Conservation (phyloP, 2,113 vertebrate genomes). For the Mormyrus lacerda region DNA sequence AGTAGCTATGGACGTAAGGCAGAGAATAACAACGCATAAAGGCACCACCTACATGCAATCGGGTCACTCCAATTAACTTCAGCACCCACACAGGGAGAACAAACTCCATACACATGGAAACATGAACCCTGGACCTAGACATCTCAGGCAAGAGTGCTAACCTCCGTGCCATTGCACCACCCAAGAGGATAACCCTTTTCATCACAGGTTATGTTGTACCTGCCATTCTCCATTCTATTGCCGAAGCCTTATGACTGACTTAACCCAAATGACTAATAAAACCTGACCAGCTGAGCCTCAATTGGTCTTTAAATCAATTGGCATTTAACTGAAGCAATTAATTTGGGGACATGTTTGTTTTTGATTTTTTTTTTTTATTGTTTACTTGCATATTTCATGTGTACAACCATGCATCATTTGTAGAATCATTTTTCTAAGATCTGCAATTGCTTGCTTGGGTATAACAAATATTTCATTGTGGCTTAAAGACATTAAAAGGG, state of each 20-base stretch:
- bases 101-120: not conserved
- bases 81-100: not conserved
- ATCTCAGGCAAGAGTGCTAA: not conserved
- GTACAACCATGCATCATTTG: not conserved
- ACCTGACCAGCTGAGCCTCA: not conserved
- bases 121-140: not conserved
- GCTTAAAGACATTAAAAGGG: not conserved
- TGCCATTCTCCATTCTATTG: not conserved
- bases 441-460: not conserved
- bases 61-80: not conserved
- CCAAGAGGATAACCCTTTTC: not conserved
- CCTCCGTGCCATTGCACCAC: not conserved
- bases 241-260: not conserved
- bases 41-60: not conserved
- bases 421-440: not conserved
- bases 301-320: not conserved
- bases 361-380: not conserved
- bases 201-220: not conserved
- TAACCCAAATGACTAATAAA: not conserved
- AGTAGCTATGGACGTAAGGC: not conserved
- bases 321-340: not conserved
- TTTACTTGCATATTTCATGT: not conserved
- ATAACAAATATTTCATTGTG: not conserved
- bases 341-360: not conserved
- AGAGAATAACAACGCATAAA: not conserved